These are phyloP conservation scores for Aspidiotus rigidus DNA, from an alignment of 2,888 invertebrate genomes.

Conservation along the genomic window DNA sequence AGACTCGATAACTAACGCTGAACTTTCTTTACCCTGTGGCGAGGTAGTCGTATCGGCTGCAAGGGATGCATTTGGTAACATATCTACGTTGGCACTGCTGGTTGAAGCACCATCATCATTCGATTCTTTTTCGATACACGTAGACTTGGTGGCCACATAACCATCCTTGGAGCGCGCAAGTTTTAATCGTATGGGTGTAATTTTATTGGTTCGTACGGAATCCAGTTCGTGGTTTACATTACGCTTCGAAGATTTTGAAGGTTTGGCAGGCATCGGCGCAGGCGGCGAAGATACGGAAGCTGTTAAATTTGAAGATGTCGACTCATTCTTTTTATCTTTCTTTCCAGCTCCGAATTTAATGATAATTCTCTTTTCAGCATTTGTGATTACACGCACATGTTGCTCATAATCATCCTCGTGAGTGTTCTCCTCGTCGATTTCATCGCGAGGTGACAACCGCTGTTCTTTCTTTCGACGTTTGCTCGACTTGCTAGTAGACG, in stretches of 20 bases:
- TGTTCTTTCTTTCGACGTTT: background rate
- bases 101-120: background rate
- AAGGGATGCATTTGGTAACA: conserved; percentile 21
- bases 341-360: conserved; percentile 38
- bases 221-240: conserved; percentile 45
- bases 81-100: background rate
- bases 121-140: conserved; percentile 15
- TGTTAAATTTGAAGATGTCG: conserved; percentile 31
- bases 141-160: conserved; percentile 47
- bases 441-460: background rate
- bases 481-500: background rate
- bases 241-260: conserved; percentile 41
- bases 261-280: conserved; percentile 40
- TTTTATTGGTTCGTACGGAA: conserved; percentile 56
- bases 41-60: background rate
- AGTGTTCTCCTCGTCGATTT: background rate
- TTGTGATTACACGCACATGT: conserved; percentile 23
- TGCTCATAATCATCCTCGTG: background rate
- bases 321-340: conserved; percentile 42
- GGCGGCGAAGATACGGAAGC: conserved; percentile 30
- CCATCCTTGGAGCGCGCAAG: conserved; percentile 71
- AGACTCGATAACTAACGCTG: background rate
- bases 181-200: conserved; percentile 74
- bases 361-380: conserved; percentile 22
- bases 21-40: background rate